Base-by-base conservation (phyloP, 2,113 vertebrate species). In the Cottus gobio region DNA sequence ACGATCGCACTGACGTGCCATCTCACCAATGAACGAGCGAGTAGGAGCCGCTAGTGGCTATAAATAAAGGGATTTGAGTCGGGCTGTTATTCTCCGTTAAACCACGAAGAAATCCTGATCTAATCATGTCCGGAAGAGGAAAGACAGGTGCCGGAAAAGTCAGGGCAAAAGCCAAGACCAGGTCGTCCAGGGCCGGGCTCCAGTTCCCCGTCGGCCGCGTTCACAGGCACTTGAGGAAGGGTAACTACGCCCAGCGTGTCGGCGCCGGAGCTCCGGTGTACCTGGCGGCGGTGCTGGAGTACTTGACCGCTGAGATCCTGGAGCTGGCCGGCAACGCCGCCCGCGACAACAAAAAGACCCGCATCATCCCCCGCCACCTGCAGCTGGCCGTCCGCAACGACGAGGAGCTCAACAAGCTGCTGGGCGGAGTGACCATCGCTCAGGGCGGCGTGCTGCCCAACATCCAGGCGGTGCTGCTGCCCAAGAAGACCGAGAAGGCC, bases 161-260 rank as follows among this genome's bases (percentile, higher is more conserved):
- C 0, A 72, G 79, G 5, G 52, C 83, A 0, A 88, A 88, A 64
- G 57, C 69, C 0, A 88, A 82, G 72, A 77, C 62, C 2, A 68
- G 86, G 20, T 87, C 79, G 0, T 89, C 79, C 0, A 46, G 87
- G 0, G 87, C 87, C 0, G 85, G 88, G 0, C 79, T 87, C 0
- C 88, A 89, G 74, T 89, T 89, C 26, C 84, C 87, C 0, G 87
- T 89, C 0, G 87, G 87, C 0, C 87, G 87, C 13, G 79, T 89
- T 0, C 79, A 89, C 70, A 78, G 88, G 5, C 80, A 74, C 5
- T 37, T 89, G 16, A 74, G 87, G 1, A 89, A 89, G 16, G 79
- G 84, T 0, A 86, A 81, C 62, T 84, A 88, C 0, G 74, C 84
- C 0, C 16, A 83, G n/a, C 77, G 87, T 0, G 77, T 85, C 0